Conservation (phyloP, 2,113 vertebrate species). For the Platichthys stellatus region DNA sequence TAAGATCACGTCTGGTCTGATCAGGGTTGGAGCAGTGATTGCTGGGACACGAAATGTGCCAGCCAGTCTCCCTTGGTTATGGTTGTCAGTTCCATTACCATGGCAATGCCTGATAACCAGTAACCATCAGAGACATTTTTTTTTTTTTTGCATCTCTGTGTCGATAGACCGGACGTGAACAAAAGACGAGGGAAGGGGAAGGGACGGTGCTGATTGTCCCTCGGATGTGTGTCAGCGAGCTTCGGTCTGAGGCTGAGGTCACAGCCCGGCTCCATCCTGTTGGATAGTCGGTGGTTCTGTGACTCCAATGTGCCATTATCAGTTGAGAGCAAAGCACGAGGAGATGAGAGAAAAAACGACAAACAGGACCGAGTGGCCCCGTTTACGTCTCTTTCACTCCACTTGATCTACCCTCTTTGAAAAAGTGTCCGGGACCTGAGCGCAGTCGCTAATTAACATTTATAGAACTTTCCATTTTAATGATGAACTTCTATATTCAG, state of each 20-base stretch:
- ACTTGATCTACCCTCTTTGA: no score
- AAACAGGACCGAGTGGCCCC: background rate
- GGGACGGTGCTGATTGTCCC: slow-evolving; percentile 3
- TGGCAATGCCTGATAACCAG: slow-evolving; percentile 59
- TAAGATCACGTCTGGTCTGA: slow-evolving; percentile 69
- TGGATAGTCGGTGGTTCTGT: slow-evolving; percentile 30
- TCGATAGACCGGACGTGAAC: slow-evolving; percentile 30
- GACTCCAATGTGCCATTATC: slow-evolving; percentile 56
- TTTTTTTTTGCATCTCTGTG: slow-evolving; percentile 6
- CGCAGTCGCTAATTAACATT: no score
- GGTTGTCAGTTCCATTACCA: slow-evolving; percentile 76
- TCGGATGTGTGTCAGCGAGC: slow-evolving; percentile 64
- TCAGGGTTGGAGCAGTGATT: slow-evolving; percentile 66
- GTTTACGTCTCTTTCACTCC: background rate
- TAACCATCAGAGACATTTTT: slow-evolving; percentile 49
- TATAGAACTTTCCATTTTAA: no score
- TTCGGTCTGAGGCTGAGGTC: slow-evolving; percentile 50
- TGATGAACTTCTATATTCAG: no score
- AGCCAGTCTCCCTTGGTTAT: slow-evolving; percentile 63
- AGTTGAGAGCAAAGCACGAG: slow-evolving; percentile 12
- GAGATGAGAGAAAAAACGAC: slow-evolving; percentile 12
- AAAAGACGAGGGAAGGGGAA: slow-evolving; percentile 37
- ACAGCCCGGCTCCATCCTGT: slow-evolving; percentile 48
- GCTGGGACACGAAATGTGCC: slow-evolving; percentile 42
- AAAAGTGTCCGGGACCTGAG: no score